phyloP scores from a whole-genome alignment of 2,888 invertebrate species.

The Andrena flavipes region DNA sequence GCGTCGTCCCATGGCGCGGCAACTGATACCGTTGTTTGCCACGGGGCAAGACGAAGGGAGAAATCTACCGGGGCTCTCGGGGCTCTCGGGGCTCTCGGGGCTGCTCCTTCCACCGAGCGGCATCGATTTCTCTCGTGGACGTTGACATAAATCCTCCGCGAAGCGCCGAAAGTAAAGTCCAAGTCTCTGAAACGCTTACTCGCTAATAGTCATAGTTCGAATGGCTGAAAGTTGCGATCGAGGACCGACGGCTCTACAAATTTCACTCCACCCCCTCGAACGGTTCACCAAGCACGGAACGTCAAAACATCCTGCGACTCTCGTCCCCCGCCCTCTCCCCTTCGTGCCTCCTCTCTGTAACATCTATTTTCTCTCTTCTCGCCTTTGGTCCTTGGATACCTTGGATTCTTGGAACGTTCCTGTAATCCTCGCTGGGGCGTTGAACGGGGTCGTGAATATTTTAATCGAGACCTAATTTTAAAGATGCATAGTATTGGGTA shows the following conservation, averaged over 20 bases:
- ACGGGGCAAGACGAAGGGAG: not conserved
- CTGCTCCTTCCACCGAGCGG: not conserved
- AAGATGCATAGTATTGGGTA: slow-evolving; percentile 4
- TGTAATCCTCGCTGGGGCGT: not conserved
- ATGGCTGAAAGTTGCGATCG: slow-evolving; percentile 43
- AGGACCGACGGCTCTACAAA: slow-evolving; percentile 33
- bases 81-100: slow-evolving; percentile 29
- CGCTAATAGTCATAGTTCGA: slow-evolving; percentile 37
- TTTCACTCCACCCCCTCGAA: slow-evolving; percentile 3
- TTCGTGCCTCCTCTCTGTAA: not conserved
- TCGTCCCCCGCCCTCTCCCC: not conserved
- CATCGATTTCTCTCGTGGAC: slow-evolving; percentile 50
- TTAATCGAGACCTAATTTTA: slow-evolving; percentile 38
- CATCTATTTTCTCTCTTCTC: not conserved
- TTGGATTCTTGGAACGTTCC: not conserved
- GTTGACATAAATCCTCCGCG: slow-evolving; percentile 47
- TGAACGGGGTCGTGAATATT: slow-evolving; percentile 8
- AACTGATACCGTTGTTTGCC: slow-evolving; percentile 54
- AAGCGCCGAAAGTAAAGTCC: slow-evolving; percentile 32
- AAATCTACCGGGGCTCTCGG: slow-evolving; percentile 18
- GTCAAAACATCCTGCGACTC: slow-evolving; percentile 49
- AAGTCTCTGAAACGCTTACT: slow-evolving; percentile 36
- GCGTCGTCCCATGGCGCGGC: slow-evolving; percentile 14
- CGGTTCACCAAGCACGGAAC: slow-evolving; percentile 11
- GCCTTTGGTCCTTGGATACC: not conserved